These are phyloP conservation scores for Discoglossus pictus DNA, from an alignment of 2,797 vertebrate genomes.

Conservation along the genomic window DNA sequence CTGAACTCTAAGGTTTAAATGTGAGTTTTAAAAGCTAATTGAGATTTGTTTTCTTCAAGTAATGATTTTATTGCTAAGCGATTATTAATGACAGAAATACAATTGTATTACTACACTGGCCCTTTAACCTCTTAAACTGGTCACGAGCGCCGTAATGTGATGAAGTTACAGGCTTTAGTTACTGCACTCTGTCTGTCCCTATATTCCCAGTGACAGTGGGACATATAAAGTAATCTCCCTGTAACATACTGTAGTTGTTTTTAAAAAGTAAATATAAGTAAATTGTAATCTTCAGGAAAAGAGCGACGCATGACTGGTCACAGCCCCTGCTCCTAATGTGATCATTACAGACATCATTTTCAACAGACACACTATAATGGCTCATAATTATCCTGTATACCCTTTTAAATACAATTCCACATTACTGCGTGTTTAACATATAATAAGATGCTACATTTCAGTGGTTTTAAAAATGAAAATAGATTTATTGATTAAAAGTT, in stretches of 20 bases:
- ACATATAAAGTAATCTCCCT: conserved; percentile 1
- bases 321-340: conserved; percentile 18
- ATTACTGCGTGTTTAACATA: conserved; percentile 27
- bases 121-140: too few species aligned
- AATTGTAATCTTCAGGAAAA: conserved; percentile 23
- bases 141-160: too few species aligned
- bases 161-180: conserved; percentile 4
- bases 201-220: neutral
- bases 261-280: conserved; percentile 34
- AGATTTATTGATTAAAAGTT: conserved; percentile 43
- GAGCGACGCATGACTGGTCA: conserved; percentile 20
- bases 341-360: conserved; percentile 26
- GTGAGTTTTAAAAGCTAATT: too few species aligned
- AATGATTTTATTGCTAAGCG: too few species aligned
- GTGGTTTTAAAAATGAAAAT: conserved; percentile 39
- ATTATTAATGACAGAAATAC: too few species aligned
- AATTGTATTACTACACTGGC: too few species aligned
- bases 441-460: conserved; percentile 42
- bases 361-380: conserved; percentile 29
- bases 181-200: neutral
- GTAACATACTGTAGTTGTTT: conserved; percentile 23
- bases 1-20: too few species aligned
- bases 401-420: conserved; percentile 19
- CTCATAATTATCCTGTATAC: conserved; percentile 35
- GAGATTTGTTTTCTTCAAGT: too few species aligned